Evolutionary conservation across 1,140 invertebrate genomes (phyloP), one percentile per base, ranked within the genome.

Genomic region (Atopsyche davidsoni): DNA sequence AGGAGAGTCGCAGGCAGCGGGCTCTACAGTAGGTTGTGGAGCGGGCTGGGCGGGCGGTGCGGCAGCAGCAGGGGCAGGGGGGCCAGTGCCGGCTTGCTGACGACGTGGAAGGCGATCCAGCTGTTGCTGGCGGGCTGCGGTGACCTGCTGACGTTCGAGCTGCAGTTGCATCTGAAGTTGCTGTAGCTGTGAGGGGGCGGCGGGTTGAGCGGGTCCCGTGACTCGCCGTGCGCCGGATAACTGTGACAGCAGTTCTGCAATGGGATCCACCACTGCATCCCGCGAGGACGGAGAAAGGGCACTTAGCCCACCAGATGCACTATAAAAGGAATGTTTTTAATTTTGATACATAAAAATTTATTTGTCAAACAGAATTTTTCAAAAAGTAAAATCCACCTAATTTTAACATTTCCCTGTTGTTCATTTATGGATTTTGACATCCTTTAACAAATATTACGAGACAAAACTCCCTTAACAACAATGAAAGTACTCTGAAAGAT

Each of bases 81-180:
- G 49, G 39, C 38, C 59, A 56, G 40, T 59, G 61, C 43, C 70
- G 64, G 62, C 76, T 34, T 78, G 78, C 57, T 83, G 84, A 50
- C 89, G 79, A 60, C 89, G 80, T 53, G 91, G 89, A 66, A 92
- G 76, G 54, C 90, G 77, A 70, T 93, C 89, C 61, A 92, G 68
- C 69, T 90, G 86, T 74, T 92, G 89, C 59, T 89, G 79, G 24
- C 83, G 83, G 59, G 83, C 81, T 81, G 65, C 85, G 64, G 81
- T 81, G 51, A 86, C 86, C 75, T 91, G 87, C 64, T 91, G 87
- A 34, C 89, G 76, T 69, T 92, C 88, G 55, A 90, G 72, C 67
- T 92, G 87, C 63, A 92, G 72, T 69, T 92, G 89, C 87, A 92
- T 92, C 70, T 91, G 89, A 58, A 92, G 70, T 63, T 92, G 88